phyloP scores from a whole-genome alignment of 2,113 vertebrate species.

The Emydura subglobosa region DNA sequence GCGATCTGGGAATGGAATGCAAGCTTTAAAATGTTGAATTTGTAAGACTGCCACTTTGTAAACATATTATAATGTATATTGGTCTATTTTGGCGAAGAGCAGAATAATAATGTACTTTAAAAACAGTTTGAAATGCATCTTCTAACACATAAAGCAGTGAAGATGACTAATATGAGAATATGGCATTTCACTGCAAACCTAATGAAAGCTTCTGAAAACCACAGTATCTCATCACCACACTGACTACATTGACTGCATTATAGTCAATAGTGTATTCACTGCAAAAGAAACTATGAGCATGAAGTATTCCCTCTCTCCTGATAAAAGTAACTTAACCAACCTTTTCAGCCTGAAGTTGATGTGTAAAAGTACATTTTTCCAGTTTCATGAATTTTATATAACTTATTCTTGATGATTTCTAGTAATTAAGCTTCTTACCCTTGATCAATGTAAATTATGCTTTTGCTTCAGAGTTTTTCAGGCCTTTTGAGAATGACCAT shows the following conservation, averaged over 20 bases:
- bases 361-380: conserved; percentile 33
- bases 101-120: conserved; percentile 74
- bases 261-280: conserved; percentile 43
- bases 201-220: conserved; percentile 68
- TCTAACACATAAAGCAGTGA: conserved; percentile 62
- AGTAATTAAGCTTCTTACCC: background rate
- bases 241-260: conserved; percentile 52
- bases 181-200: conserved; percentile 66
- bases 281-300: conserved; percentile 35
- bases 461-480: conserved; percentile 31
- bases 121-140: conserved; percentile 72
- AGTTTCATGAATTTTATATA: conserved; percentile 12
- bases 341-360: conserved; percentile 15
- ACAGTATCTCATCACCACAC: conserved; percentile 56
- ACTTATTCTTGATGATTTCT: conserved; percentile 40
- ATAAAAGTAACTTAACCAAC: conserved; percentile 44
- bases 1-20: conserved; percentile 55
- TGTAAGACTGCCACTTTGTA: conserved; percentile 55
- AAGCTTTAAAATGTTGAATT: conserved; percentile 68
- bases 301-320: conserved; percentile 52
- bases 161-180: conserved; percentile 68
- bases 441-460: conserved; percentile 56
- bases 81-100: conserved; percentile 68
- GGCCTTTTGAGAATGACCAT: conserved; percentile 57
- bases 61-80: conserved; percentile 72